phyloP scores from a whole-genome alignment of 2,797 vertebrate genomes.

The Steatocranus sp. region DNA sequence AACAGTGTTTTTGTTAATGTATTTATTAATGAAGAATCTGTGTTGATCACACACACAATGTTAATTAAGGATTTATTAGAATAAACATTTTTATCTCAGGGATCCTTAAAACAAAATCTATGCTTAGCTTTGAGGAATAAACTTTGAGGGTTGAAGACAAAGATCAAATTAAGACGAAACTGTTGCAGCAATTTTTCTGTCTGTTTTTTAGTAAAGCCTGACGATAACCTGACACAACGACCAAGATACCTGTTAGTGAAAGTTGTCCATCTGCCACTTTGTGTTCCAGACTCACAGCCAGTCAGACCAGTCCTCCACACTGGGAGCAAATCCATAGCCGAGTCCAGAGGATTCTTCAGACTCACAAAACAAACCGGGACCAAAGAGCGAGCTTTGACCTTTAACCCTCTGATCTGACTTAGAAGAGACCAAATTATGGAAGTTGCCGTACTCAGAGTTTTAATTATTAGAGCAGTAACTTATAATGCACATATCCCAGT shows the following conservation, averaged over 20 bases:
- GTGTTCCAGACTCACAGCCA: conserved; percentile 75
- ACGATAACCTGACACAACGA: not conserved
- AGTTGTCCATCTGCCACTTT: not conserved
- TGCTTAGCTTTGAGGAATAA: not conserved
- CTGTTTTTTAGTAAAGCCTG: not conserved
- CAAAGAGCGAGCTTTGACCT: conserved; percentile 44
- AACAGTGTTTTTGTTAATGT: not conserved
- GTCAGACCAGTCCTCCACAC: conserved; percentile 77
- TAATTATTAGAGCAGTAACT: not conserved
- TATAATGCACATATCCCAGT: not conserved
- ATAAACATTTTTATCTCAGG: not conserved
- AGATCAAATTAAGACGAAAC: fast-evolving
- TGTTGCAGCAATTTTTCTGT: not conserved
- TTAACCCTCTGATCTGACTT: not conserved
- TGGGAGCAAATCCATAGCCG: conserved; percentile 89
- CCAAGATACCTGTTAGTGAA: not conserved
- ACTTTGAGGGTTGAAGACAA: not conserved
- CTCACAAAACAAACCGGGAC: conserved; percentile 75
- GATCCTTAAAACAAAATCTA: not conserved
- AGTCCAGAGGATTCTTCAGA: conserved; percentile 88
- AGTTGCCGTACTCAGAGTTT: not conserved
- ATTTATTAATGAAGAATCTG: not conserved
- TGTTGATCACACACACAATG: not conserved
- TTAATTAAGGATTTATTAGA: not conserved
- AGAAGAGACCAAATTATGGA: not conserved